Conservation (phyloP, 2,797 vertebrate species). For the Mormyrus hasselquistii region DNA sequence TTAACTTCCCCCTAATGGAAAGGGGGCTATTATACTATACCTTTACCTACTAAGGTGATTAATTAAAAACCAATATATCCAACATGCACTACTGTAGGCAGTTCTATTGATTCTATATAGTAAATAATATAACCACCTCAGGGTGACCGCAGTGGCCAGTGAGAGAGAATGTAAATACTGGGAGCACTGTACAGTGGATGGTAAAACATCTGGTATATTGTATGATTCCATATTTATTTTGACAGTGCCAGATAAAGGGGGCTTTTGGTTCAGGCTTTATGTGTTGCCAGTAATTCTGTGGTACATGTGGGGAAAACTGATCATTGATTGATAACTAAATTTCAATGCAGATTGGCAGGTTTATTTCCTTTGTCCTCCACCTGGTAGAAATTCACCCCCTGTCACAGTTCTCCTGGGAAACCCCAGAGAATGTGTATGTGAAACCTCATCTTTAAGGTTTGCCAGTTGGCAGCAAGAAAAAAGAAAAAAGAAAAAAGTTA, state of each 20-base stretch:
- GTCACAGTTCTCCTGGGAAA: background rate
- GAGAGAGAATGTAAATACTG: background rate
- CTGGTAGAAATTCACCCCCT: background rate
- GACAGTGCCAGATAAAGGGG: background rate
- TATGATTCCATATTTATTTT: background rate
- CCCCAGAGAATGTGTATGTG: background rate
- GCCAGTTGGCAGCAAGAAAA: background rate
- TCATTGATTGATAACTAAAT: background rate
- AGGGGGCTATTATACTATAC: background rate
- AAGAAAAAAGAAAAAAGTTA: background rate
- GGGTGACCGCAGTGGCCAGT: background rate
- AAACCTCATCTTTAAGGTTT: conserved; percentile 5
- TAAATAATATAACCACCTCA: background rate
- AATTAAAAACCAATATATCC: background rate
- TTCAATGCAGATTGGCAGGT: background rate
- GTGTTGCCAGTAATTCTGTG: background rate
- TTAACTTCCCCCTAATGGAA: background rate
- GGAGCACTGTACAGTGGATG: background rate
- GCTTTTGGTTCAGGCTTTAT: background rate
- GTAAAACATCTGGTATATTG: background rate
- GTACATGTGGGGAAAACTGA: background rate
- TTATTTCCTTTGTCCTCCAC: background rate
- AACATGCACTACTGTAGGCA: background rate
- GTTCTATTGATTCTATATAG: background rate
- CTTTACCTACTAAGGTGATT: background rate